Evolutionary conservation across 2,888 invertebrate genomes (phyloP), one percentile per base, ranked within the genome.

Genomic region (Fragum fragum): DNA sequence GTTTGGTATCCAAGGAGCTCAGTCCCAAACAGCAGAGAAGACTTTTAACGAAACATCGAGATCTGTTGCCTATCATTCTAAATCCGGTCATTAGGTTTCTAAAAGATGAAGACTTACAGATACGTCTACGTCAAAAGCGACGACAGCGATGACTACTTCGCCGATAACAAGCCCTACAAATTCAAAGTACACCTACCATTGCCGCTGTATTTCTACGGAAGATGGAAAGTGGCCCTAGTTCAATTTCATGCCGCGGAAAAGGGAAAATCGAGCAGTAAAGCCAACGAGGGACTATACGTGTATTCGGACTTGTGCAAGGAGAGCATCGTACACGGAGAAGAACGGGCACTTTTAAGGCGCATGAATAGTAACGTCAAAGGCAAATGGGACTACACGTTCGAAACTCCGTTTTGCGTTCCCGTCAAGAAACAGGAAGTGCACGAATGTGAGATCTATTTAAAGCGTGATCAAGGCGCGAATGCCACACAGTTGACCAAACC

Each of bases 381-480:
- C 18, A 28, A 57, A 57, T 69, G 57, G 69, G 57, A 75, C 32
- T 69, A 69, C 32, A 57, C 42, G 23, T 42, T 75, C 1, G 68
- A 75, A 9, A 61, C 57, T 5, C 76, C 76, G 16, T 80, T 73
- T 75, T 77, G 80, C 75, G 39, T 80, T 9, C 71, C 68, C 42
- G 61, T 83, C 16, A 80, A 72, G 42, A 72, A 53, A 28, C 52
- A 42, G 1, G 55, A 73, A 16, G 0, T 79, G 32, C 23, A 78
- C 6, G 76, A 76, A 55, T 78, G 80, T n/a, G 73, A 73, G 47
- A 73, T 85, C 59, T 79, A 81, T 85, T 81, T 81, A 81, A 85
- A 70, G 55, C 21, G 16, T 1, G 73, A 42, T 32, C 23, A 70
- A 14, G 80, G 52, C 29, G 23, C 18, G 11, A 14, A 53, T 9